Evolutionary conservation across 2,888 invertebrate species (phyloP).

Genomic region (Automeris io): DNA sequence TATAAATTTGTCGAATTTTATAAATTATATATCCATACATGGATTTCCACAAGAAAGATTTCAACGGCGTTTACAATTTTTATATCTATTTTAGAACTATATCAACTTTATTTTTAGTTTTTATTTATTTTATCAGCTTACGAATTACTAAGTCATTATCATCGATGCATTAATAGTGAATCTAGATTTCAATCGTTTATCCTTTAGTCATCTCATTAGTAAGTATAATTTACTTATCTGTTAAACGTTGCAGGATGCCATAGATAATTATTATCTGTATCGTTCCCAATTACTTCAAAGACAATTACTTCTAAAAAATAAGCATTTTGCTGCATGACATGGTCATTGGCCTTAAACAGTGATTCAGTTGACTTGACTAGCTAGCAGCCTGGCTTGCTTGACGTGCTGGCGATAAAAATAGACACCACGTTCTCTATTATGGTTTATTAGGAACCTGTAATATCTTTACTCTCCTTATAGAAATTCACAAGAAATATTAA

Average conservation of each 20-base stretch:
- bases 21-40: neutral
- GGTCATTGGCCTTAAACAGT: conserved; percentile 55
- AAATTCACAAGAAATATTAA: too few relatives aligned
- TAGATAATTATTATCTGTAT: neutral
- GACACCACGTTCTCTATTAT: conserved; percentile 36
- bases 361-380: too few relatives aligned
- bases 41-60: conserved; percentile 28
- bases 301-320: conserved; percentile 61
- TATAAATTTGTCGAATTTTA: too few relatives aligned
- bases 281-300: conserved; percentile 23
- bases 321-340: conserved; percentile 48
- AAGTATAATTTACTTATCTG: neutral
- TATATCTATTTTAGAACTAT: too few relatives aligned
- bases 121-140: neutral
- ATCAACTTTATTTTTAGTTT: neutral
- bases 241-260: neutral
- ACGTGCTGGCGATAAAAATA: conserved; percentile 50
- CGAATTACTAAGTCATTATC: neutral
- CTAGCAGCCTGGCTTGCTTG: conserved; percentile 23
- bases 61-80: conserved; percentile 30
- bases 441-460: too few relatives aligned
- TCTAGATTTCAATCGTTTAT: neutral
- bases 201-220: neutral
- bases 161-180: neutral
- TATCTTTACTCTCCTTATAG: too few relatives aligned